Evolutionary conservation across 2,113 vertebrate species (phyloP).

Genomic region (Notarius quadriscutis): DNA sequence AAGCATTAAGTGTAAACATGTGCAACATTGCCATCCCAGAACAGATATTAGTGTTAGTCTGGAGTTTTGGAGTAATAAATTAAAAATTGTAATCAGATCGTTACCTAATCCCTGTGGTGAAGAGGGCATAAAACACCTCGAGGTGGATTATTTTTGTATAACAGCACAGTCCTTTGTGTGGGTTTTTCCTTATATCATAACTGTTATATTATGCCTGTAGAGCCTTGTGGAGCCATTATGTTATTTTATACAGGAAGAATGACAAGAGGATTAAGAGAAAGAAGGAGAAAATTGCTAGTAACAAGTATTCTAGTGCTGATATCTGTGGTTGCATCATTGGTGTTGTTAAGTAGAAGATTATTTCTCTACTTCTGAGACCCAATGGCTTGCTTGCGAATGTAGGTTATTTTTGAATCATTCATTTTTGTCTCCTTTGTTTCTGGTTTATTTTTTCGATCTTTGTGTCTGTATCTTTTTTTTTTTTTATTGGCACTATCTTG

Average conservation of each 20-base stretch:
- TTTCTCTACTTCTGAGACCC: neutral
- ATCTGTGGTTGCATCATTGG: constrained; percentile 1
- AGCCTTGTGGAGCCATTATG: constrained; percentile 13
- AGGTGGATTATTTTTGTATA: neutral
- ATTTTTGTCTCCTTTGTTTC: neutral
- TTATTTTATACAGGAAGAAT: constrained; percentile 24
- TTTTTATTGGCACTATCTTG: neutral
- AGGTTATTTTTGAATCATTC: constrained; percentile 18
- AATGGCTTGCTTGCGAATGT: neutral
- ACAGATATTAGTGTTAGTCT: neutral
- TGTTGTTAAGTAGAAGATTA: constrained; percentile 20
- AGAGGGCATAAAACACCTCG: neutral
- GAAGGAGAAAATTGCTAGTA: constrained; percentile 15
- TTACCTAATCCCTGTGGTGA: neutral
- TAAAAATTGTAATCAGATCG: neutral
- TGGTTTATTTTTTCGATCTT: neutral
- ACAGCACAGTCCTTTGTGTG: neutral
- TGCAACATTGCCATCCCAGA: neutral
- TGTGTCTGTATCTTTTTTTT: neutral
- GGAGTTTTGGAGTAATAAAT: neutral
- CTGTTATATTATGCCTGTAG: neutral
- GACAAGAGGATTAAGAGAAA: neutral
- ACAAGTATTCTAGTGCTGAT: constrained; percentile 11
- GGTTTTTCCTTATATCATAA: neutral
- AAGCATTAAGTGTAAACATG: neutral